A percentile compares a stretch with the other conserved stretches of the same genome.
phyloP scores from a whole-genome alignment of 64 coral and sea anemone species.

The Exaiptasia diaphana region DNA sequence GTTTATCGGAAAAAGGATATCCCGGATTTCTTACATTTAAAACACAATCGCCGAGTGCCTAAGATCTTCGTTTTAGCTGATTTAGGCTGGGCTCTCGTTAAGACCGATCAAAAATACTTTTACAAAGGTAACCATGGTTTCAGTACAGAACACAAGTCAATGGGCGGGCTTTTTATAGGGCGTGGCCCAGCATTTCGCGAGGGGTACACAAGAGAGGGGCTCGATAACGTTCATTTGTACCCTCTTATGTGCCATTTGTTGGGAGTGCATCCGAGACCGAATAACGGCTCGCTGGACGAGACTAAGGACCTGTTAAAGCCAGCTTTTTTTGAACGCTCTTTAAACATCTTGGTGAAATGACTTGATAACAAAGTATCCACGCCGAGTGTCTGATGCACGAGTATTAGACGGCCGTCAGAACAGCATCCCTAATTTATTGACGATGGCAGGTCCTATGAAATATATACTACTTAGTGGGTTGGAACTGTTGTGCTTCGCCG shows the following conservation, averaged over 20 bases:
- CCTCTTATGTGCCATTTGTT: conserved; percentile 71
- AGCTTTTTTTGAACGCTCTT: too few species aligned
- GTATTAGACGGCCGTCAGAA: too few species aligned
- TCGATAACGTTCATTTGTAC: conserved; percentile 71
- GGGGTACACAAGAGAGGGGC: conserved; percentile 28
- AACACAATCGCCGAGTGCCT: conserved; percentile 48
- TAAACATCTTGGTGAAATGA: too few species aligned
- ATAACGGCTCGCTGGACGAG: conserved; percentile 48
- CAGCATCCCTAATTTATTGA: too few species aligned
- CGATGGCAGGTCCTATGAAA: too few species aligned
- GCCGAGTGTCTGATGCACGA: too few species aligned
- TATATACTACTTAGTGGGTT: too few species aligned
- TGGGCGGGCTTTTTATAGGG: conserved; percentile 68
- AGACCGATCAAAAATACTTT: neutral
- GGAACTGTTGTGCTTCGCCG: too few species aligned
- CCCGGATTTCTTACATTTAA: conserved; percentile 53
- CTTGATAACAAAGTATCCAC: too few species aligned
- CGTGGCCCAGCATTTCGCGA: conserved; percentile 72
- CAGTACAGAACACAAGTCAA: conserved; percentile 26
- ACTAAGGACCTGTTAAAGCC: conserved; percentile 16
- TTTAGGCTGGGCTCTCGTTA: conserved; percentile 62
- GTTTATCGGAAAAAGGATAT: conserved; percentile 67
- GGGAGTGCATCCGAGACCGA: conserved; percentile 47
- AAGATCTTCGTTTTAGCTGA: conserved; percentile 52
- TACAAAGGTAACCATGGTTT: conserved; percentile 54